Evolutionary conservation across 1,140 invertebrate species (phyloP).

Genomic region (Spodoptera frugiperda): DNA sequence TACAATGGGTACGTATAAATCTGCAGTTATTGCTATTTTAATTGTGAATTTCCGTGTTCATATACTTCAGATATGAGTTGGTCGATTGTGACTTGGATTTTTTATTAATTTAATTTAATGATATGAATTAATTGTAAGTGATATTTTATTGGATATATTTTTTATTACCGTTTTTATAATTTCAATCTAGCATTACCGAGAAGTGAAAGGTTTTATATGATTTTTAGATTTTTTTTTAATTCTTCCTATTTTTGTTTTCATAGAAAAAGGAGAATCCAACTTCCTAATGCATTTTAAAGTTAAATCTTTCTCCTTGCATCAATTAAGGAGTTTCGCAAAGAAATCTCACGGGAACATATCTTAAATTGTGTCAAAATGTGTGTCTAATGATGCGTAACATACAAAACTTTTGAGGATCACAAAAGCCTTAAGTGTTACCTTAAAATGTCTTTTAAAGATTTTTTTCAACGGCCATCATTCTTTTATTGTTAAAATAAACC

Average conservation of each 20-base stretch:
- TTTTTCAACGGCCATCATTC: constrained; percentile 70
- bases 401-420: constrained; percentile 63
- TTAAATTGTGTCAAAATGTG: constrained; percentile 68
- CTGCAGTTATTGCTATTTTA: neutral
- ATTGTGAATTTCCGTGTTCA: constrained; percentile 3
- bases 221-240: too few relatives aligned
- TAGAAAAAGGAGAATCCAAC: too few relatives aligned
- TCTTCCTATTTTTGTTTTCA: too few relatives aligned
- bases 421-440: constrained; percentile 63
- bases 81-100: neutral
- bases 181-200: too few relatives aligned
- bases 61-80: neutral
- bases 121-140: neutral
- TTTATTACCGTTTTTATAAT: too few relatives aligned
- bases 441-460: constrained; percentile 65
- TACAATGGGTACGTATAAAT: neutral
- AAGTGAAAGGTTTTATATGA: too few relatives aligned
- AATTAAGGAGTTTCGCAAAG: constrained; percentile 50
- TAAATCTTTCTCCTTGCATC: constrained; percentile 28
- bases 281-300: neutral
- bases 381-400: constrained; percentile 76
- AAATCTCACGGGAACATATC: constrained; percentile 66
- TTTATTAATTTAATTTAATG: neutral
- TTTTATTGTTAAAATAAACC: constrained; percentile 84
- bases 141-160: neutral